Evolutionary conservation across 2,888 invertebrate genomes (phyloP).

Genomic region (Ichneumon xanthorius): DNA sequence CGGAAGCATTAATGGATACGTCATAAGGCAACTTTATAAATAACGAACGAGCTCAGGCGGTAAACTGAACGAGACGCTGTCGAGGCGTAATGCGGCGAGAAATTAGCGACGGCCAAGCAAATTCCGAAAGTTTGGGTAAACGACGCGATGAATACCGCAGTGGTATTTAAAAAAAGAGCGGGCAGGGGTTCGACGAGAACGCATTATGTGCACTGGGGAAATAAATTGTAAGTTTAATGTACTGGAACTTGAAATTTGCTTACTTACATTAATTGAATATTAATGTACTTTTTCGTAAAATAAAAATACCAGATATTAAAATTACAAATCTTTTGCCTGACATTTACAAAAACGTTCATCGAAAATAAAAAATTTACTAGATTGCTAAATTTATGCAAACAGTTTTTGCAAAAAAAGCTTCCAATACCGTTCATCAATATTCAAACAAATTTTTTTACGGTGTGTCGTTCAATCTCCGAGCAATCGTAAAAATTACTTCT

Average conservation of each 20-base stretch:
- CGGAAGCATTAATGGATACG: background rate
- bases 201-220: too few species aligned
- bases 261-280: too few species aligned
- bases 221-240: too few species aligned
- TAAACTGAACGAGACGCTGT: background rate
- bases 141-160: constrained; percentile 7
- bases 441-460: background rate
- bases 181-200: too few species aligned
- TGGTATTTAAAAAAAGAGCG: constrained; percentile 12
- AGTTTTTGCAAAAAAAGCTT: too few species aligned
- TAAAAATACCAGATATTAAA: too few species aligned
- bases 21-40: background rate
- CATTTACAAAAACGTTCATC: too few species aligned
- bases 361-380: too few species aligned
- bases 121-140: constrained; percentile 21
- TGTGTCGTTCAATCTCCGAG: background rate
- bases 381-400: too few species aligned
- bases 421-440: background rate
- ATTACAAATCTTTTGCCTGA: too few species aligned
- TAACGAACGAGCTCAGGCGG: background rate
- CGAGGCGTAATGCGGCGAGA: background rate
- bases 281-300: too few species aligned
- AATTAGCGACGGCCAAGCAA: background rate
- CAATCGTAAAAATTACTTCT: constrained; percentile 44
- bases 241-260: too few species aligned